Evolutionary conservation across 2,888 invertebrate species (phyloP), one percentile per base, ranked within the genome.

Genomic region (Chromoteleia sp.): DNA sequence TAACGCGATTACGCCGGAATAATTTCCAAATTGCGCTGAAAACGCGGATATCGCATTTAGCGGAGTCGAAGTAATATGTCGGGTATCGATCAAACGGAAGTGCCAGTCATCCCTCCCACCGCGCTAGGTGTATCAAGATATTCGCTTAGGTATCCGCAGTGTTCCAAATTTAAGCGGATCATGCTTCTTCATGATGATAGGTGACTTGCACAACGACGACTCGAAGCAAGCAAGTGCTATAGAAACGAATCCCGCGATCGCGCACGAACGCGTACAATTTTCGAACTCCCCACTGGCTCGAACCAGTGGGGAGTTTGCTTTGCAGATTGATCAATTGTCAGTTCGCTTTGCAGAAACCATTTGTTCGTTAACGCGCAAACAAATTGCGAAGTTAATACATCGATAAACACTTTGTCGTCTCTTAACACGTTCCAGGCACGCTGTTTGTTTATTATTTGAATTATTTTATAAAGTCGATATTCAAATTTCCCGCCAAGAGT

Each of bases 141-240:
- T 88, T 84, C 86, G 84, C 85, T 74, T 71, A 78, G 79, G 81
- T 77, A 70, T 79, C 67, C 77, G 56, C 70, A 82, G 63, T 84
- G 83, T 86, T 87, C 86, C 67, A 86, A 86, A 85, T 88, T 88
- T 85, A 85, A 86, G 85, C 87, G 78, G 86, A 85, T 87, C 88
- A 87, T 89, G 88, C 84, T 87, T 84, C 85, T 84, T 85, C 83
- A 83, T 85, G 86, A 85, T 83, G 84, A 83, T 85, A 76, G 84
- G 81, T 89, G 90, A 90, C 90, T 89, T 88, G 90, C 90, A 88
- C 80, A 78, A 81, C 63, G 80, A 84, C 86, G 84, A 87, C 85
- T 86, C 84, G 83, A 77, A 74, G 61, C 61, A 63, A 76, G 71
- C 76, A 80, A 81, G 77, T 61, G 67, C 63, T 68, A 54, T 39